A percentile compares a stretch with the other conserved stretches of the same genome.
phyloP scores from a whole-genome alignment of 64 coral and sea anemone genomes.

The Astreopora myriophthalma region DNA sequence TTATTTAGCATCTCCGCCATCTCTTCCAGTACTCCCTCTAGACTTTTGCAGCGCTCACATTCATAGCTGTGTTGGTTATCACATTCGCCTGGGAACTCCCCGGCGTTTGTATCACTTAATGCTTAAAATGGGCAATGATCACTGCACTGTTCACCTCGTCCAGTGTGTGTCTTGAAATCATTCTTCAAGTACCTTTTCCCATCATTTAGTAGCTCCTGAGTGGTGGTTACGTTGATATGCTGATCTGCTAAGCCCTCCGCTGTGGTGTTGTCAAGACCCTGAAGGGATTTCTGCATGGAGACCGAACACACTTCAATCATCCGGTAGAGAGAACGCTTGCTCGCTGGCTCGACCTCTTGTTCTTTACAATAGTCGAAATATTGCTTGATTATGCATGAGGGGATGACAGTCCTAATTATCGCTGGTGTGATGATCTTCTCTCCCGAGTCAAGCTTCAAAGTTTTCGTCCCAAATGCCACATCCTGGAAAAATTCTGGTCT shows the following conservation, averaged over 20 bases:
- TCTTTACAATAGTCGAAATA: slow-evolving; percentile 55
- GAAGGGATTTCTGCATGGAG: slow-evolving; percentile 63
- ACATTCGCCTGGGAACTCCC: not conserved
- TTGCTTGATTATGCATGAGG: slow-evolving; percentile 49
- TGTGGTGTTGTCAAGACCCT: slow-evolving; percentile 72
- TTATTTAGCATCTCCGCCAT: not conserved
- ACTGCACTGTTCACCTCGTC: not conserved
- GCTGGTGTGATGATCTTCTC: slow-evolving; percentile 37
- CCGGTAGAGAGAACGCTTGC: slow-evolving; percentile 20
- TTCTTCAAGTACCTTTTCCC: slow-evolving; percentile 27
- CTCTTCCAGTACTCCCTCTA: not conserved
- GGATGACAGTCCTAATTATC: slow-evolving; percentile 52
- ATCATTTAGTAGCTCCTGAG: not conserved
- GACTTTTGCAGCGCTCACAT: not conserved
- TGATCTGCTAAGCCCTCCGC: slow-evolving; percentile 31
- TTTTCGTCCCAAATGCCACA: slow-evolving; percentile 32
- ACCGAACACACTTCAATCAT: slow-evolving; percentile 63
- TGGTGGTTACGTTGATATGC: not conserved
- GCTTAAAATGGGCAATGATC: slow-evolving; percentile 7
- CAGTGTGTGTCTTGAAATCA: slow-evolving; percentile 19
- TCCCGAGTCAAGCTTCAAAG: slow-evolving; percentile 41
- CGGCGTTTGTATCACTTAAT: not conserved
- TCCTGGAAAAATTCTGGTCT: slow-evolving; percentile 19
- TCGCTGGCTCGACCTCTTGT: slow-evolving; percentile 48
- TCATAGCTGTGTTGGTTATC: not conserved